Evolutionary conservation across 1,140 invertebrate genomes (phyloP).

Genomic region (Zaprionus inermis): DNA sequence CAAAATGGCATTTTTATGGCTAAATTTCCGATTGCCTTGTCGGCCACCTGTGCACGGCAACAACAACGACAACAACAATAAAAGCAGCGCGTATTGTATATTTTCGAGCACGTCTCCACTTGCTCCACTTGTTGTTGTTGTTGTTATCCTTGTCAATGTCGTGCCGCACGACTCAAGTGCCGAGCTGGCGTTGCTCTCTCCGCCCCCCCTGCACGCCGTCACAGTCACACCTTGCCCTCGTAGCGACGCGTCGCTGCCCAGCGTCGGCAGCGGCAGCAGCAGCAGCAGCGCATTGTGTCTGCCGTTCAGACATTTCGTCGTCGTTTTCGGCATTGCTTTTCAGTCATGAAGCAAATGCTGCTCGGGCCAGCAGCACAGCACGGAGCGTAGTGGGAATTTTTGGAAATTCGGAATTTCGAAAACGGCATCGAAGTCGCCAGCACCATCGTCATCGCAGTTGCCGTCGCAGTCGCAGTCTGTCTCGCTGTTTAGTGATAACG

Average conservation of each 20-base stretch:
- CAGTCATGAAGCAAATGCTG: slow-evolving; percentile 77
- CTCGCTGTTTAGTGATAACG: slow-evolving; percentile 31
- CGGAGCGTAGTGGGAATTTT: slow-evolving; percentile 13
- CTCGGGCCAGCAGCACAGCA: slow-evolving; percentile 67
- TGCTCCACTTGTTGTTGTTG: slow-evolving; percentile 48
- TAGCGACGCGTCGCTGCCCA: slow-evolving; percentile 17
- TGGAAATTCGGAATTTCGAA: slow-evolving; percentile 21
- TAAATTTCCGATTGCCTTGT: slow-evolving; percentile 45
- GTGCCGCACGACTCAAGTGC: slow-evolving; percentile 48
- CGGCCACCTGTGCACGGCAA: slow-evolving; percentile 40
- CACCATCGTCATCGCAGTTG: background rate
- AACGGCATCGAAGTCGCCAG: background rate
- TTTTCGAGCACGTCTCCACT: slow-evolving; percentile 28
- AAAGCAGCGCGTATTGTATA: slow-evolving; percentile 20
- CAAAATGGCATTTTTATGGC: slow-evolving; percentile 54
- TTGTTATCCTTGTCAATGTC: slow-evolving; percentile 64
- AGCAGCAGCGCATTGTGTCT: slow-evolving; percentile 63
- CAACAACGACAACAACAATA: slow-evolving; percentile 22
- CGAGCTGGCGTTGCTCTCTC: slow-evolving; percentile 31
- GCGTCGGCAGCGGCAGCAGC: slow-evolving; percentile 34
- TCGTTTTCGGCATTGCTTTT: slow-evolving; percentile 52
- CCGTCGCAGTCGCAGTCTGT: slow-evolving; percentile 9
- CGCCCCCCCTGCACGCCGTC: slow-evolving; percentile 32
- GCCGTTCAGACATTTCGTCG: slow-evolving; percentile 52
- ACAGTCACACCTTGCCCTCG: slow-evolving; percentile 65